Base-by-base conservation (phyloP, 2,888 invertebrate genomes). In the Agrilus mali region DNA sequence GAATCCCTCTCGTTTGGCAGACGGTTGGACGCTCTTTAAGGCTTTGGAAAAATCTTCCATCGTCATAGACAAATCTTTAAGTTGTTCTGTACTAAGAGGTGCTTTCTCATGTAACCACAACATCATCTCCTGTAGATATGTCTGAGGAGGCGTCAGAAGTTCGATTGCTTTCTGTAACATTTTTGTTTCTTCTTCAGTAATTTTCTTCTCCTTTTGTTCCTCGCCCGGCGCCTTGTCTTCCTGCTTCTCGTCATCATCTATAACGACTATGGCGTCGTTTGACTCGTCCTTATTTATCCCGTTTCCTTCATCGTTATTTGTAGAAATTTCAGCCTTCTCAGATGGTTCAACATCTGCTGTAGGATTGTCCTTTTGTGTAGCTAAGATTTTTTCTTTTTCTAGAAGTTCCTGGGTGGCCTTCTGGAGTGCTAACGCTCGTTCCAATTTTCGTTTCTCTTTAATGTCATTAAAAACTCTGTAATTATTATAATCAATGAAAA, bases 1-100 rank as follows among this genome's bases (percentile, higher is more conserved):
- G 67, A 98, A 96, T 40, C 97, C 97, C 72, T 98, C 97, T 53
- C 96, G 74, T 57, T 94, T 95, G 0, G 94, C 86, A 40, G 92
- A 90, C 0, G 96, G 96, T 62, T 92, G 90, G 6, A 93, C 84
- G 43, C 78, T 71, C 61, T 85, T 82, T 20, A 92, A 65, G 4
- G 93, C 93, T 53, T 71, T 72, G 43, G 78, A 60, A 56, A 89
- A 90, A 61, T 94, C 93, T 5, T 77, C 74, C 58, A 83, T 74
- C 35, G 78, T 78, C 13, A 92, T 78, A 46, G 70, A 77, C 41
- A 90, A 69, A 36, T 75, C 72, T 1, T 71, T 59, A 40, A 89
- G 68, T 51, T 82, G 76, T 42, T 78, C 74, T 1, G 67, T 58
- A 13, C 76, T 70, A 41, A 89, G 70, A 40, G 82, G 72, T 10